Evolutionary conservation across 2,797 vertebrate genomes (phyloP).

Genomic region (Todus mexicanus): DNA sequence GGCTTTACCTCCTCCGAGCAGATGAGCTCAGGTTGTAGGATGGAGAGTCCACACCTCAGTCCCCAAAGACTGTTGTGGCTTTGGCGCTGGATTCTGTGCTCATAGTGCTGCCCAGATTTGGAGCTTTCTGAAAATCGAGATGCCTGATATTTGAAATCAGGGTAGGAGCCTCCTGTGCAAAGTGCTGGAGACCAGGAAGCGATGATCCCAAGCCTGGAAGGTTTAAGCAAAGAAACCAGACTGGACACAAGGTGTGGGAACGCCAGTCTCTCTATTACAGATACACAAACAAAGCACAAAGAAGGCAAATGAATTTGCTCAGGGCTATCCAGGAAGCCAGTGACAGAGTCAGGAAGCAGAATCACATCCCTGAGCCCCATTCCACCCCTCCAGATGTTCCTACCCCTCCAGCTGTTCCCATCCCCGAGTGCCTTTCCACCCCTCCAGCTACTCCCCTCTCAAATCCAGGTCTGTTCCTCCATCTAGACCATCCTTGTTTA

Average conservation of each 20-base stretch:
- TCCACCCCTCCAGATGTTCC: background rate
- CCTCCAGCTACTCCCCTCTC: background rate
- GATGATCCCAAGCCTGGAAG: background rate
- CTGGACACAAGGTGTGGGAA: background rate
- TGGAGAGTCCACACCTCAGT: accelerated
- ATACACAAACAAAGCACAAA: background rate
- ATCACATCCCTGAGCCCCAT: background rate
- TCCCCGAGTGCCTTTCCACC: background rate
- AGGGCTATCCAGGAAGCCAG: background rate
- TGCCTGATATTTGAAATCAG: no score
- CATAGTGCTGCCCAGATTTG: accelerated
- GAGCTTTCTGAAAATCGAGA: background rate
- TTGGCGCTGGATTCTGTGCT: background rate
- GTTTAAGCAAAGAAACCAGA: background rate
- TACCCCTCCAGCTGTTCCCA: background rate
- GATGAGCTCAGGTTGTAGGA: background rate
- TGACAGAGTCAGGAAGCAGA: background rate
- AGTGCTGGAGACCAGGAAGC: background rate
- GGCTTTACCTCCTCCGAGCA: background rate
- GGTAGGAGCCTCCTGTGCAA: no score
- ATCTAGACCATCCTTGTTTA: background rate
- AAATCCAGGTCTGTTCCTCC: background rate
- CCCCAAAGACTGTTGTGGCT: background rate
- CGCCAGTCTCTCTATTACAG: background rate
- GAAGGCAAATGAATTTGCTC: background rate